Percentiles rank a stretch among this genome's conserved stretches.
These are phyloP conservation scores for Myxocyprinus asiaticus DNA, from an alignment of 2,113 vertebrate species.

Conservation along the genomic window DNA sequence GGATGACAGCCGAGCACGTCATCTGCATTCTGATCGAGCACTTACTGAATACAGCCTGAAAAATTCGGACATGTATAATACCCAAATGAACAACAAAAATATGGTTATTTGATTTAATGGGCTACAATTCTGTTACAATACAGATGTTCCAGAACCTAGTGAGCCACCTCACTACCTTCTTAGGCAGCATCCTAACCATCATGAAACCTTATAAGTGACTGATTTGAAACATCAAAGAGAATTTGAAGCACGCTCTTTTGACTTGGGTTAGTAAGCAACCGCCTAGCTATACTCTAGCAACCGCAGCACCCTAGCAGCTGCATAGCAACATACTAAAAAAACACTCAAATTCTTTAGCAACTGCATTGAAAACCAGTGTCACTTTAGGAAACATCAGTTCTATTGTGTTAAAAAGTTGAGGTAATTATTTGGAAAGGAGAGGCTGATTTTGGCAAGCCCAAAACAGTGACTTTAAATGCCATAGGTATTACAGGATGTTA, in stretches of 20 bases:
- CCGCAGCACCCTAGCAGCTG: too few relatives aligned
- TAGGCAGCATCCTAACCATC: too few relatives aligned
- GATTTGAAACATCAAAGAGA: too few relatives aligned
- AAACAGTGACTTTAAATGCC: background rate
- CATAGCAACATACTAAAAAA: too few relatives aligned
- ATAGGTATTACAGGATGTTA: constrained; percentile 8
- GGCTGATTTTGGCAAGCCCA: background rate
- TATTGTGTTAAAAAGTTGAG: background rate
- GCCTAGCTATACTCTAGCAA: too few relatives aligned
- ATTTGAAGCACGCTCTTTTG: too few relatives aligned
- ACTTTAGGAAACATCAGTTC: background rate
- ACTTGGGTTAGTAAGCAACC: too few relatives aligned
- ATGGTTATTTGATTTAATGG: background rate
- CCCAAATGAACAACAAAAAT: background rate
- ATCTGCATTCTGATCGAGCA: background rate
- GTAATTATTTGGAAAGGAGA: background rate
- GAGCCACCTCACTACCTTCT: too few relatives aligned
- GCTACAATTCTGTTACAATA: too few relatives aligned
- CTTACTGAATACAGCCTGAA: background rate
- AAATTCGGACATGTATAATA: background rate
- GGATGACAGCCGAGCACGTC: background rate
- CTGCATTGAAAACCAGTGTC: background rate
- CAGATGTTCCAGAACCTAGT: too few relatives aligned
- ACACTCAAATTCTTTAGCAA: too few relatives aligned
- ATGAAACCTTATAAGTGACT: too few relatives aligned